A percentile compares a stretch with the other conserved stretches of the same genome.
These are phyloP conservation scores for Petroica traversi DNA, from an alignment of 2,113 vertebrate genomes.

Conservation along the genomic window DNA sequence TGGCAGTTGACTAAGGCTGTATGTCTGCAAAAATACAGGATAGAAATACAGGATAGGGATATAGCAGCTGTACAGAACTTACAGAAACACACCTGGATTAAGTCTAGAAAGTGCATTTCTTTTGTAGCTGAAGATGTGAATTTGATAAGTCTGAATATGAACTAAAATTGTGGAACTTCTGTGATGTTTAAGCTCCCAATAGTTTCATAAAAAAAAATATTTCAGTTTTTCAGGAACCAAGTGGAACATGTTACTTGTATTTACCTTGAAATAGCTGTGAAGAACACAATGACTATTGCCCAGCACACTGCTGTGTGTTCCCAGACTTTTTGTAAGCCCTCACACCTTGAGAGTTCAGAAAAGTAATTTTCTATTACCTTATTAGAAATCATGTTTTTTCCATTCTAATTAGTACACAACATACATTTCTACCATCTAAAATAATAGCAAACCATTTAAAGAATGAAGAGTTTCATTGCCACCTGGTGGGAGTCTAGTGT, in stretches of 20 bases:
- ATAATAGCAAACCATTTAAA: not conserved
- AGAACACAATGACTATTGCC: not conserved
- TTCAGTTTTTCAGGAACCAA: not conserved
- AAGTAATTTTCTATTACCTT: not conserved
- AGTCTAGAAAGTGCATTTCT: not conserved
- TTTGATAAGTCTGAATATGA: not conserved
- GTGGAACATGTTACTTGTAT: not conserved
- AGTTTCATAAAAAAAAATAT: not conserved
- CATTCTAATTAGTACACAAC: not conserved
- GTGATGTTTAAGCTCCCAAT: not conserved
- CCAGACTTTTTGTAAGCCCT: not conserved
- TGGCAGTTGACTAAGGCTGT: not conserved
- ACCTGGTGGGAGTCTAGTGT: not conserved
- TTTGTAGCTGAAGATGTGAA: not conserved
- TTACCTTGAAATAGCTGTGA: not conserved
- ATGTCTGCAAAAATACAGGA: not conserved
- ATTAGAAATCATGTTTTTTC: not conserved
- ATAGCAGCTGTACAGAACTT: not conserved
- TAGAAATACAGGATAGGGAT: not conserved
- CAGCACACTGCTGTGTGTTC: not conserved
- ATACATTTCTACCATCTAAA: not conserved
- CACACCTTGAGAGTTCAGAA: not conserved
- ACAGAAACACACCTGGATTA: not conserved
- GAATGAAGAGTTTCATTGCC: conserved; percentile 1
- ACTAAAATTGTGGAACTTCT: not conserved